Evolutionary conservation across 1,140 invertebrate species (phyloP).

Genomic region (Eubasilissa regina): DNA sequence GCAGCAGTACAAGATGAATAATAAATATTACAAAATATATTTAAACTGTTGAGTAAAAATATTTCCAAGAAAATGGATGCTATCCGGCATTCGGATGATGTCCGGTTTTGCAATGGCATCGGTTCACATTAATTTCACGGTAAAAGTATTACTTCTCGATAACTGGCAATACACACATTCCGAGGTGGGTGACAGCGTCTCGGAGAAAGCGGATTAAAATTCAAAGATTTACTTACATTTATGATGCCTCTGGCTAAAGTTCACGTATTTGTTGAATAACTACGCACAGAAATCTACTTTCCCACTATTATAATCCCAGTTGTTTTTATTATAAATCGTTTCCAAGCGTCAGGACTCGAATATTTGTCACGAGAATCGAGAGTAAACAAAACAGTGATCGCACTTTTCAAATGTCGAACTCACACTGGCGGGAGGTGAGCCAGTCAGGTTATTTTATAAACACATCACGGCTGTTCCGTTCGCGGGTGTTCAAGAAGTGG

Average conservation of each 20-base stretch:
- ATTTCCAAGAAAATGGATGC: conserved; percentile 11
- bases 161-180: conserved; percentile 9
- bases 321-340: too few relatives aligned
- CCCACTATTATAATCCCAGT: too few relatives aligned
- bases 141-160: neutral
- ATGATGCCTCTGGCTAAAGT: neutral
- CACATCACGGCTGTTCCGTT: neutral
- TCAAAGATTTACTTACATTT: conserved; percentile 5
- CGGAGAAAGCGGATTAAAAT: conserved; percentile 5
- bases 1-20: too few relatives aligned
- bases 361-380: too few relatives aligned
- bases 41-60: neutral
- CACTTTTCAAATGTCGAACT: conserved; percentile 27
- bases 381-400: neutral
- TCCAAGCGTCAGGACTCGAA: too few relatives aligned
- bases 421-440: neutral
- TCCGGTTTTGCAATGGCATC: neutral
- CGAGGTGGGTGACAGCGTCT: neutral
- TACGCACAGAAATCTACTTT: too few relatives aligned
- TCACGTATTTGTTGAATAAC: too few relatives aligned
- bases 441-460: conserved; percentile 7
- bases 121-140: conserved; percentile 14
- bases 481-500: neutral
- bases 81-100: neutral
- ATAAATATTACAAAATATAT: too few relatives aligned